Evolutionary conservation across 1,140 invertebrate genomes (phyloP), one percentile per base, ranked within the genome.

Genomic region (Dendrolimus kikuchii): DNA sequence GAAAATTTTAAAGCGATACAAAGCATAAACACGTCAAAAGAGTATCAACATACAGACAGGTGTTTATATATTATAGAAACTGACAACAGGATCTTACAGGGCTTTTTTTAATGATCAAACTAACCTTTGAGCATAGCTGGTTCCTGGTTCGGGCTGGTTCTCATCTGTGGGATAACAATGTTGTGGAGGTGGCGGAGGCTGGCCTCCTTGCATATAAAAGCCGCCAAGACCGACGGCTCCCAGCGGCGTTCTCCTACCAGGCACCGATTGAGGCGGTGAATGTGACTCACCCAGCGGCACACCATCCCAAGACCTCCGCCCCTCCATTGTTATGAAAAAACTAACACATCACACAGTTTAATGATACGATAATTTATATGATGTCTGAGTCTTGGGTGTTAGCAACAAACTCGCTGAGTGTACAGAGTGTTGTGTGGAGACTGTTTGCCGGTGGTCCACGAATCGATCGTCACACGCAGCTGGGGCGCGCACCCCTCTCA

Each of bases 221-320:
- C 94, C 93, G 23, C 94, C 93, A 5, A 95, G 87, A 7, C 94
- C 93, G 5, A 95, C 93, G n/a, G 93, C 91, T 5, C 94, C 93
- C 48, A 95, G 74, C 10, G 94, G 94, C 54, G 94, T 95, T 59
- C 94, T 88, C 59, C 93, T 76, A 23, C 92, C 93, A n/a, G 92
- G 92, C 54, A 92, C 90, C 69, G 84, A 90, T 66, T 88, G 89
- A 55, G 88, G 89, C 71, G 86, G 89, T 55, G 89, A 90, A 46
- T 88, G 86, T 0, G 90, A 87, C 59, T 81, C 86, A 49, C 77
- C 78, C 71, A 82, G 53, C 60, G 79, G 78, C 68, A 81, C 73
- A 43, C 79, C 77, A 71, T 85, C 85, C 83, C 86, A 85, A 61
- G 62, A 62, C 66, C 81, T 77, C 68, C 82, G 77, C 59, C 74